Conservation (phyloP, 2,888 invertebrate genomes). For the Drepana falcataria region DNA sequence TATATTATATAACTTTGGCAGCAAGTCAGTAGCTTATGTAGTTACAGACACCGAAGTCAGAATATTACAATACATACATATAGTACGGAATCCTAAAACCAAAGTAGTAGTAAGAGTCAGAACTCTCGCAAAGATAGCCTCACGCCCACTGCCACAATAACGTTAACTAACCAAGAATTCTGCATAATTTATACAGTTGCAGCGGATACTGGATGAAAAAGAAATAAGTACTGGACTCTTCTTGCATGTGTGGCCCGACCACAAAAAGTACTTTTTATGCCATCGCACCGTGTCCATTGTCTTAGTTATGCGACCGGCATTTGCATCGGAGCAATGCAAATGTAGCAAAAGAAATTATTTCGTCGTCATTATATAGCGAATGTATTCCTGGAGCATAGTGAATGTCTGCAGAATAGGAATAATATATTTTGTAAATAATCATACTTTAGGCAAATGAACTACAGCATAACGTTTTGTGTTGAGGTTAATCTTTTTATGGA, state of each 20-base stretch:
- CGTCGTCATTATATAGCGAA: no score
- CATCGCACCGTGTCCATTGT: slow-evolving; percentile 31
- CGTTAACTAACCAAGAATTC: slow-evolving; percentile 30
- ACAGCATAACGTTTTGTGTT: no score
- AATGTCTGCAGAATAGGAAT: no score
- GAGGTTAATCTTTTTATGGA: no score
- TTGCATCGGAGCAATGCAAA: slow-evolving; percentile 3
- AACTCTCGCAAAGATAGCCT: slow-evolving; percentile 11
- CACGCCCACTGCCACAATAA: slow-evolving; percentile 24
- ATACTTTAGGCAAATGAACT: no score
- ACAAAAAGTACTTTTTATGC: slow-evolving; percentile 34
- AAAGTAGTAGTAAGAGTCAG: not conserved
- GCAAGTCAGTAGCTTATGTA: no score
- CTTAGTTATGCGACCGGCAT: slow-evolving; percentile 31
- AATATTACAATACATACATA: no score
- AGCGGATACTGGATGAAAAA: slow-evolving; percentile 27
- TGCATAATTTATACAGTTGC: slow-evolving; percentile 40
- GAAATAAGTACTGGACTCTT: slow-evolving; percentile 29
- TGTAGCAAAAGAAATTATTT: not conserved
- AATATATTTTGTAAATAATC: no score
- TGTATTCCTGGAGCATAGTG: no score
- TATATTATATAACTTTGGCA: no score
- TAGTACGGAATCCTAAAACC: no score
- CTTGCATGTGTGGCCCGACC: slow-evolving; percentile 39
- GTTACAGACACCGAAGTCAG: no score